phyloP scores from a whole-genome alignment of 2,888 invertebrate species.

The Lymantria monacha region DNA sequence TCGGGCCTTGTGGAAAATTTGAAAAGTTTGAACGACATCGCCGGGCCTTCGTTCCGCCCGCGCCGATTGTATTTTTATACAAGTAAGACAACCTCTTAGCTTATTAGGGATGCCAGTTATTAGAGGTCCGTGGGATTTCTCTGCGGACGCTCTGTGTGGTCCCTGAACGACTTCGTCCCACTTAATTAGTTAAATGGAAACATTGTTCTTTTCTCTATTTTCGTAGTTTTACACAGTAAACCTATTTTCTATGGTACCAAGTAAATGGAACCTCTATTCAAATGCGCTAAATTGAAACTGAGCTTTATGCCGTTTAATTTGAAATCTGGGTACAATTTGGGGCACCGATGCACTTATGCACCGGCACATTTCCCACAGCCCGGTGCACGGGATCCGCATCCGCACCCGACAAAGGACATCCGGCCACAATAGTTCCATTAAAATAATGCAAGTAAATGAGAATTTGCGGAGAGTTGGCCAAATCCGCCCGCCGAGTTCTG shows the following conservation, averaged over 20 bases:
- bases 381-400: constrained; percentile 63
- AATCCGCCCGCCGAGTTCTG: constrained; percentile 62
- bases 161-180: constrained; percentile 59
- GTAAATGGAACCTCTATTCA: constrained; percentile 41
- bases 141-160: constrained; percentile 56
- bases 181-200: constrained; percentile 77
- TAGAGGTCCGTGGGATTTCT: constrained; percentile 69
- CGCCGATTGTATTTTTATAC: constrained; percentile 76
- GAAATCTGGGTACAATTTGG: constrained; percentile 60
- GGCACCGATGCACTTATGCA: constrained; percentile 73
- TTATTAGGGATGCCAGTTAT: constrained; percentile 77
- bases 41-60: constrained; percentile 53
- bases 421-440: constrained; percentile 81
- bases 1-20: constrained; percentile 72
- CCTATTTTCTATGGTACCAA: constrained; percentile 39
- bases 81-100: constrained; percentile 76
- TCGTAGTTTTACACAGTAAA: constrained; percentile 50
- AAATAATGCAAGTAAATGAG: constrained; percentile 83
- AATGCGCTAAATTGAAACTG: constrained; percentile 57
- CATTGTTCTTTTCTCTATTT: constrained; percentile 46
- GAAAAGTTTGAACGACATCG: constrained; percentile 78
- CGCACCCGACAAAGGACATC: constrained; percentile 76
- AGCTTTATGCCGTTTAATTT: constrained; percentile 60
- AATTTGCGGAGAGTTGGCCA: constrained; percentile 76
- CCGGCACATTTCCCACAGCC: constrained; percentile 71